Conservation (phyloP, 30 jellyfish, hydroid and myxozoan species). For the Haliclystus octoradiatus region DNA sequence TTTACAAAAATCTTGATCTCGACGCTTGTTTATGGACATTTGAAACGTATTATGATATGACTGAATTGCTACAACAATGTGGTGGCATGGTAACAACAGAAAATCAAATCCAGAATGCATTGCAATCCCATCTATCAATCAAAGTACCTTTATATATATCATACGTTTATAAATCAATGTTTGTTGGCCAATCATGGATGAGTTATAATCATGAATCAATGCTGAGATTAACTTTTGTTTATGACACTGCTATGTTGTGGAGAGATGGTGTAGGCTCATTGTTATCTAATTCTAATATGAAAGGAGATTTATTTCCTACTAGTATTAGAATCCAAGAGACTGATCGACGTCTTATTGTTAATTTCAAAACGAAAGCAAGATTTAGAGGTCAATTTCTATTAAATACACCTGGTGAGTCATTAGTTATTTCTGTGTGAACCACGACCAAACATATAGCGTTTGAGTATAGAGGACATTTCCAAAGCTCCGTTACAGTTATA, state of each 20-base stretch:
- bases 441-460: no score
- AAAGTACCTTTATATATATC: slow-evolving; percentile 83
- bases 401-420: slow-evolving; percentile 44
- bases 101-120: slow-evolving; percentile 71
- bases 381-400: slow-evolving; percentile 79
- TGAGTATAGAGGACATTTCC: no score
- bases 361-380: slow-evolving; percentile 86
- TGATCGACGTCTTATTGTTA: slow-evolving; percentile 66
- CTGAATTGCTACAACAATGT: slow-evolving; percentile 78
- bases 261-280: slow-evolving; percentile 92
- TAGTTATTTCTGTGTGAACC: no score
- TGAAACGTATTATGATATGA: slow-evolving; percentile 83
- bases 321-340: slow-evolving; percentile 66
- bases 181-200: slow-evolving; percentile 81
- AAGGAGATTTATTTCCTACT: slow-evolving; percentile 84
- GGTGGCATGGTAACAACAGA: slow-evolving; percentile 84
- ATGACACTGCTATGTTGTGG: slow-evolving; percentile 90
- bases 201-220: slow-evolving; percentile 78
- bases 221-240: slow-evolving; percentile 64
- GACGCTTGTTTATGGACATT: slow-evolving; percentile 95
- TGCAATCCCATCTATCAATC: slow-evolving; percentile 76
- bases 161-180: slow-evolving; percentile 73
- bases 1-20: slow-evolving; percentile 66
- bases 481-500: no score
- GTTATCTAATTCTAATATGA: slow-evolving; percentile 31